Evolutionary conservation across 1,140 invertebrate species (phyloP).

Genomic region (Coboldia fuscipes): DNA sequence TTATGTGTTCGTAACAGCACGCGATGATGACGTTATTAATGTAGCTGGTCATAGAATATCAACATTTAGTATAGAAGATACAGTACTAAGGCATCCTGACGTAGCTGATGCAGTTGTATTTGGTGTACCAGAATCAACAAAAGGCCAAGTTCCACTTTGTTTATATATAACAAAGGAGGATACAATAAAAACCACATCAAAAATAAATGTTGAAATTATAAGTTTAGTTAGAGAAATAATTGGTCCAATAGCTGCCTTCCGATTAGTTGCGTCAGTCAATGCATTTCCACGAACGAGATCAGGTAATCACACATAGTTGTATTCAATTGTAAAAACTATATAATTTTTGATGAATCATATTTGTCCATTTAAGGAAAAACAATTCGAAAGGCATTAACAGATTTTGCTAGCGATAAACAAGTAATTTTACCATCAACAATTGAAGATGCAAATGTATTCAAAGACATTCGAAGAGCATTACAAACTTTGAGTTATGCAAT

Average conservation of each 20-base stretch:
- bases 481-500: conserved; percentile 54
- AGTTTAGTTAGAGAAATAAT: conserved; percentile 53
- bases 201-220: conserved; percentile 42
- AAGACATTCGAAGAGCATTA: conserved; percentile 46
- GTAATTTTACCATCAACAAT: conserved; percentile 69
- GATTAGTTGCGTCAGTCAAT: conserved; percentile 47
- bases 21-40: conserved; percentile 92
- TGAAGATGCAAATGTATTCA: conserved; percentile 67
- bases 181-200: conserved; percentile 28
- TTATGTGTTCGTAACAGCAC: conserved; percentile 68
- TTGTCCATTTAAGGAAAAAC: conserved; percentile 36
- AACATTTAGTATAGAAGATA: conserved; percentile 73
- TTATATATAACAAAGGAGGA: conserved; percentile 50
- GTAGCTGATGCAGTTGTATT: conserved; percentile 71
- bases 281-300: conserved; percentile 58
- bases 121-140: conserved; percentile 60
- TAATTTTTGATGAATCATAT: conserved; percentile 3
- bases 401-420: conserved; percentile 54
- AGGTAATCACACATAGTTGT: conserved; percentile 16
- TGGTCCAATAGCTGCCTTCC: conserved; percentile 77
- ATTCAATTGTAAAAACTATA: conserved; percentile 4
- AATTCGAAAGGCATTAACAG: conserved; percentile 63
- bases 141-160: conserved; percentile 76
- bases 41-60: conserved; percentile 81
- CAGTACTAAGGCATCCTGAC: conserved; percentile 58